These are phyloP conservation scores for Monopis laevigella DNA, from an alignment of 2,888 invertebrate species.

Conservation along the genomic window DNA sequence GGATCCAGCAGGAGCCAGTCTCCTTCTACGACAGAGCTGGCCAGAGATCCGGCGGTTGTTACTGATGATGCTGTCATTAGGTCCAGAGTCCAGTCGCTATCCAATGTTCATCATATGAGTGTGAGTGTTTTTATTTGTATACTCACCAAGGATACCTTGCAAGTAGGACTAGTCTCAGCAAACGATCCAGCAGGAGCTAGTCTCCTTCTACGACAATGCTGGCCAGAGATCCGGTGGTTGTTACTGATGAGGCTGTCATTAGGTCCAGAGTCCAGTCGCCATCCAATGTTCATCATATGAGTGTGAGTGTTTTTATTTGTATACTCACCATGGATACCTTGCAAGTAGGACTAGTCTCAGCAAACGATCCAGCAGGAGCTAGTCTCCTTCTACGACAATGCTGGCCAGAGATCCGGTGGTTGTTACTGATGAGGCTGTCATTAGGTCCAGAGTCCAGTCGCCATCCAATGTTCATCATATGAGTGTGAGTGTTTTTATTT, in stretches of 20 bases:
- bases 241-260: constrained; percentile 53
- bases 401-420: constrained; percentile 49
- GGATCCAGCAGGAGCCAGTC: constrained; percentile 72
- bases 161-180: constrained; percentile 59
- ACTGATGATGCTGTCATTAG: constrained; percentile 53
- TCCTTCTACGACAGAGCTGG: constrained; percentile 59
- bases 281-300: constrained; percentile 48
- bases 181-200: constrained; percentile 71
- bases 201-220: constrained; percentile 65
- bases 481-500: constrained; percentile 20
- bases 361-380: constrained; percentile 70
- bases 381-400: constrained; percentile 66
- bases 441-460: constrained; percentile 55
- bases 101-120: constrained; percentile 49
- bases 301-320: constrained; percentile 15
- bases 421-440: constrained; percentile 51
- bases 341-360: constrained; percentile 57
- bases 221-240: constrained; percentile 46
- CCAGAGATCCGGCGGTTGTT: constrained; percentile 46
- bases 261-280: constrained; percentile 56
- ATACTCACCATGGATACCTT: constrained; percentile 44
- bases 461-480: constrained; percentile 52
- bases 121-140: constrained; percentile 26
- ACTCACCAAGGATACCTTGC: constrained; percentile 47
- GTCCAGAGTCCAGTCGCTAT: constrained; percentile 55